Evolutionary conservation across 1,140 invertebrate species (phyloP), one percentile per base, ranked within the genome.

Genomic region (Paramacrobiotus metropolitanus): DNA sequence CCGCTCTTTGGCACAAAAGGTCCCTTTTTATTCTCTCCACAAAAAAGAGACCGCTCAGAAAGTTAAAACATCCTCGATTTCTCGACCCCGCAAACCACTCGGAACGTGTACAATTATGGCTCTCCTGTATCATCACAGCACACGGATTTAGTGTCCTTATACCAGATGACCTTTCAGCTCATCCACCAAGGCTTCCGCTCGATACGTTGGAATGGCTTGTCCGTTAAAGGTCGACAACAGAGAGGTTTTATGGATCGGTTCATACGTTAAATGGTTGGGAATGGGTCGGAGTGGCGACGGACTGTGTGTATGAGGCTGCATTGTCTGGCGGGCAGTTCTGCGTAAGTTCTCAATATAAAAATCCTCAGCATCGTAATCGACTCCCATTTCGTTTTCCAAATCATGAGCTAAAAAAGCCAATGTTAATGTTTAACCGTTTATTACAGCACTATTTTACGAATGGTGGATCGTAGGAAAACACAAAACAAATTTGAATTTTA

Each of bases 151-250:
- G n/a, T n/a, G n/a, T 9, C 34, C n/a, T 55, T 55, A 55, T 9
- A 55, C 48, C 48, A 55, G 24, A 28, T 55, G 48, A 28, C 48
- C 48, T 24, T 55, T 55, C 15, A 55, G 48, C 48, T 55, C 48
- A 55, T 55, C 48, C 24, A 55, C 48, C 24, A 55, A 28, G 4
- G 48, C 48, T 28, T 55, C 48, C 24, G 48, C 48, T 55, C 48
- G 15, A 24, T 55, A 55, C 15, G 48, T 55, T 15, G 48, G 48
- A 24, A 55, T 55, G 24, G 15, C 15, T 24, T 55, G 48, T 15
- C 48, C 48, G 24, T 55, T 15, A 24, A 55, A 55, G 24, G 48
- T 55, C 4, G 48, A 55, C 15, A 55, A 28, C 48, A 55, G 15
- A 15, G 48, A 55, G 15, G 48, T 55, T 24, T 55, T 55, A 24